Evolutionary conservation across 2,888 invertebrate species (phyloP), one percentile per base, ranked within the genome.

Genomic region (Aromia moschata): DNA sequence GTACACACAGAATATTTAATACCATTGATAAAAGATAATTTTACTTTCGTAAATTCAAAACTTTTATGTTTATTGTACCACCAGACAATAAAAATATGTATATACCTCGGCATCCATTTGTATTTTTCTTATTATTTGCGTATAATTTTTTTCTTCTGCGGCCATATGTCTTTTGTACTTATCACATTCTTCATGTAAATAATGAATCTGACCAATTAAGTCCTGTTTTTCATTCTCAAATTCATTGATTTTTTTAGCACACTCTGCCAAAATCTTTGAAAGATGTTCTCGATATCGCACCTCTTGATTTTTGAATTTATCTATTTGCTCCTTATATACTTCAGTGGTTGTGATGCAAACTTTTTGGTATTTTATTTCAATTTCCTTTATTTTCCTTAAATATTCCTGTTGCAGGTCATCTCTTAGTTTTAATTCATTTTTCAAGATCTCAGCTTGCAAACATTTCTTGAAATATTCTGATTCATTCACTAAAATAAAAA

Each of bases 351-450:
- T 60, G 15, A 56, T 57, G 16, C 68, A 64, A 1, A 69, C 64
- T 18, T 67, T 66, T 56, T 70, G 66, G 51, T 76, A 76, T 18
- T 65, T 65, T 4, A 66, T 65, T 61, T 76, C 76, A n/a, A 76
- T 70, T 18, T 73, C 71, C 25, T 60, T 60, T 44, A 75, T 57
- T 36, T 72, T 71, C 33, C 65, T 67, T 12, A 65, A 60, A 54
- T 69, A 73, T 56, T 76, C 76, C 33, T 68, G 58, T 58, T 73
- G 73, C 2, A 75, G 43, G 40, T 73, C 69, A 36, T 75, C 75
- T 10, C 74, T 65, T 37, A 76, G 43, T 40, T 58, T 66, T 12
- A 76, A 52, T 65, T 76, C 76, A 1, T 60, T 44, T 58, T 72
- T 69, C 9, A 74, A 52, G 12, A 73, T 36, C 58, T 72, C 67